Percentiles rank a stretch among this genome's conserved stretches.
phyloP scores from a whole-genome alignment of 2,113 vertebrate genomes.

The Australoheros scitulus region DNA sequence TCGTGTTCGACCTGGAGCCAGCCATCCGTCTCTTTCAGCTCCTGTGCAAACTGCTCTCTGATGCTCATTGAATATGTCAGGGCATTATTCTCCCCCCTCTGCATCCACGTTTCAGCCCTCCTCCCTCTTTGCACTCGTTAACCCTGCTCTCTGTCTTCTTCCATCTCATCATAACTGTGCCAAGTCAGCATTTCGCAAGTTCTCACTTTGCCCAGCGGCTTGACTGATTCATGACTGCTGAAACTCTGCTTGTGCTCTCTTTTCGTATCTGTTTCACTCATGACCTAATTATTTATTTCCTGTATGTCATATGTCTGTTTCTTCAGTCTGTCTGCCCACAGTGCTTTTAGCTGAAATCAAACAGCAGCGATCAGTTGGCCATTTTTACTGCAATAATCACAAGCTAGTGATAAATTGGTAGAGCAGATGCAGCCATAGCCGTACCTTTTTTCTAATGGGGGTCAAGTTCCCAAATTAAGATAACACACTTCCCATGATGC shows the following conservation, averaged over 20 bases:
- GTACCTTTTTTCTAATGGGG: background rate
- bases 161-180: slow-evolving; percentile 31
- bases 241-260: slow-evolving; percentile 7
- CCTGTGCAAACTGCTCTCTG: slow-evolving; percentile 41
- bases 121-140: slow-evolving; percentile 53
- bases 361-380: background rate
- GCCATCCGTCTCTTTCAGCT: background rate
- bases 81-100: slow-evolving; percentile 25
- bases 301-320: background rate
- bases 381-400: background rate
- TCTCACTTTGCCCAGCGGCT: slow-evolving; percentile 14
- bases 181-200: slow-evolving; percentile 60
- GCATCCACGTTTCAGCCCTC: slow-evolving; percentile 8
- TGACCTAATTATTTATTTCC: background rate
- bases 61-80: slow-evolving; percentile 53
- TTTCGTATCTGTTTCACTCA: background rate
- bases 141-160: slow-evolving; percentile 33
- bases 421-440: background rate
- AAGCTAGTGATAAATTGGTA: background rate
- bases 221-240: slow-evolving; percentile 17
- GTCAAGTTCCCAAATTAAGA: background rate
- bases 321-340: background rate
- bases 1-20: slow-evolving; percentile 23
- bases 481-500: background rate
- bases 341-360: background rate